phyloP scores from a whole-genome alignment of 2,888 invertebrate genomes.

The Colletes collaris region DNA sequence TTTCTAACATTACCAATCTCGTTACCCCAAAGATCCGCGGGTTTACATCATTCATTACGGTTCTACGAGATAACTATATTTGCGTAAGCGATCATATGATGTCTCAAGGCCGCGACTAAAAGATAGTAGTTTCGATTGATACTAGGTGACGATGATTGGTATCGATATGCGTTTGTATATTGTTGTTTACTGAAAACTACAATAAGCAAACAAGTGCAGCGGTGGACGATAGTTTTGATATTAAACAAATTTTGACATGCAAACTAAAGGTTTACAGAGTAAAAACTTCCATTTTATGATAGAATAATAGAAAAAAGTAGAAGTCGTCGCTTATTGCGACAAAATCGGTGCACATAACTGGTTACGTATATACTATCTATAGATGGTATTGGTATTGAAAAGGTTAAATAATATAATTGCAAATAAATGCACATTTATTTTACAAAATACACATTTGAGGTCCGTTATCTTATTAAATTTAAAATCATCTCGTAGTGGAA shows the following conservation, averaged over 20 bases:
- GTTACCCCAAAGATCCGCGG: not conserved
- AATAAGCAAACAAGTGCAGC: not conserved
- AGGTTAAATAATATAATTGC: no score
- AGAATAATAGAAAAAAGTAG: no score
- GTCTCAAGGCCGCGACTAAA: constrained; percentile 5
- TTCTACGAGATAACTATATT: constrained; percentile 21
- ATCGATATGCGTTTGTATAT: not conserved
- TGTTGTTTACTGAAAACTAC: not conserved
- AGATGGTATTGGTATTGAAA: no score
- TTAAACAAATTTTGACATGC: not conserved
- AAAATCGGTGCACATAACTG: no score
- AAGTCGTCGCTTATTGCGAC: no score
- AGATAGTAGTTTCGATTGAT: not conserved
- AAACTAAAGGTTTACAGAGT: no score
- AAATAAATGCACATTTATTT: no score
- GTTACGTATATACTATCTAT: no score
- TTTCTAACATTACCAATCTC: constrained; percentile 18
- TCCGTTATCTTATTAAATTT: not conserved
- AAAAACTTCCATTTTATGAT: no score
- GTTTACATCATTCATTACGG: constrained; percentile 27
- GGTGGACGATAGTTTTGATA: not conserved
- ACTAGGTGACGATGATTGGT: not conserved
- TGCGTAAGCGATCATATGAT: not conserved
- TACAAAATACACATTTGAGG: not conserved
- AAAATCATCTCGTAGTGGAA: constrained; percentile 4